Base-by-base conservation (phyloP, 2,888 invertebrate species). In the Liodrosophila aerea region DNA sequence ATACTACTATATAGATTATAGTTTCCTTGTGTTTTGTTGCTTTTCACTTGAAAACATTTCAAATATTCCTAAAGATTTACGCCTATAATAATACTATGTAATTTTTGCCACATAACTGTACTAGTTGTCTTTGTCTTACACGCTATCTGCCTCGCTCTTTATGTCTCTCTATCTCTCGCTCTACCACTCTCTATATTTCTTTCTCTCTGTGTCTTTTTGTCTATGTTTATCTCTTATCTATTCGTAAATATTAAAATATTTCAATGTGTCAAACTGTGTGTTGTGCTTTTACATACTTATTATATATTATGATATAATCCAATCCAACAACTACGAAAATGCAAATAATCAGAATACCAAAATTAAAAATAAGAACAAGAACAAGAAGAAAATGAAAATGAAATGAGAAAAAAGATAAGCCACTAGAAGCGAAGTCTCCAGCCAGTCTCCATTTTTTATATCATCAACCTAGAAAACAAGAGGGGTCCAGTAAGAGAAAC, bases 261-360 rank as follows among this genome's bases (percentile, higher is more conserved):
- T 85, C 65, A 64, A 83, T 82, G 84, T 82, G 81, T 83, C 84
- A 76, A 80, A 82, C 76, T 82, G 70, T 85, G 83, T 85, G 84
- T 85, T 83, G 84, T 85, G 85, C 86, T 85, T 82, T 80, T 66
- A 83, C 75, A 75, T 69, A 77, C 50, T 37, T 69, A 60, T 37
- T 59, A 71, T 61, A 34, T 45, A 65, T 57, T 45, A 39, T 39
- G 18, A 39, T 68, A 60, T 68, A 60, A 74, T 69, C 50, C 33
- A 59, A 56, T 56, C 18, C 40, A 56, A 56, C 49, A 49, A 29
- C 16, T 16, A 16, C 16, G 16, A 37, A 63, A 31, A 60, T 31
- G 31, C 12, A 56, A 7, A 13, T 34, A 33, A 31, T 31, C 16
- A 22, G 22, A 47, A 34, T n/a, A 61, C 64, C 54, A 62, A 74